Conservation (phyloP, 1,140 invertebrate species). For the Ceratina calcarata region DNA sequence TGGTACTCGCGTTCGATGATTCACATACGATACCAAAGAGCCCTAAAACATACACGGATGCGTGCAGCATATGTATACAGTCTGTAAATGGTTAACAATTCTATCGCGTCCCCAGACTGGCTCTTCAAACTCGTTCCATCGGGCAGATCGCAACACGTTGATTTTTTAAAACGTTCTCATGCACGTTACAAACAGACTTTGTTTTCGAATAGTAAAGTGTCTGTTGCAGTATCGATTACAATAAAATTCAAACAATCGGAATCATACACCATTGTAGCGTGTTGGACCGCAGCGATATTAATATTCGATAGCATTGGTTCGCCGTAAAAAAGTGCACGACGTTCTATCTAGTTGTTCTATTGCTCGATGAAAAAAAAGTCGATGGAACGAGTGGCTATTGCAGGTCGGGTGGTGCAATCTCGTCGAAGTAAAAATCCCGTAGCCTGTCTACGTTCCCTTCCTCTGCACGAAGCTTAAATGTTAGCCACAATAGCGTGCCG, state of each 20-base stretch:
- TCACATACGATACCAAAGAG: slow-evolving; percentile 6
- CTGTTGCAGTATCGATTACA: neutral
- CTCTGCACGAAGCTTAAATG: slow-evolving; percentile 63
- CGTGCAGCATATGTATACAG: neutral
- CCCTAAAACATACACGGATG: slow-evolving; percentile 22
- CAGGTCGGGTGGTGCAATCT: slow-evolving; percentile 53
- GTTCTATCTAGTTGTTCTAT: slow-evolving; percentile 39
- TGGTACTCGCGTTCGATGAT: slow-evolving; percentile 28
- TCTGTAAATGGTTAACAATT: slow-evolving; percentile 33
- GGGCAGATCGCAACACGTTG: neutral
- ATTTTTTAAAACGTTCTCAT: neutral
- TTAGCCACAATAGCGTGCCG: slow-evolving; percentile 64
- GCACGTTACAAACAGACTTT: neutral
- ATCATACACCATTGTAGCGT: neutral
- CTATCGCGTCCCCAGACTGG: neutral
- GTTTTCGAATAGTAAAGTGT: neutral
- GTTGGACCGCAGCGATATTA: neutral
- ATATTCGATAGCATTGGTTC: slow-evolving; percentile 9
- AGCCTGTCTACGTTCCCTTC: slow-evolving; percentile 54
- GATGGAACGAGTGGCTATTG: slow-evolving; percentile 34
- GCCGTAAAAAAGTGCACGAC: slow-evolving; percentile 19
- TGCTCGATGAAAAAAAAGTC: neutral
- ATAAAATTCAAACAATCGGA: slow-evolving; percentile 11
- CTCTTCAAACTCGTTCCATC: neutral
- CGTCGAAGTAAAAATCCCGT: slow-evolving; percentile 24